A percentile compares a stretch with the other conserved stretches of the same genome.
Evolutionary conservation across 2,888 invertebrate species (phyloP).

Genomic region (Sesia apiformis): DNA sequence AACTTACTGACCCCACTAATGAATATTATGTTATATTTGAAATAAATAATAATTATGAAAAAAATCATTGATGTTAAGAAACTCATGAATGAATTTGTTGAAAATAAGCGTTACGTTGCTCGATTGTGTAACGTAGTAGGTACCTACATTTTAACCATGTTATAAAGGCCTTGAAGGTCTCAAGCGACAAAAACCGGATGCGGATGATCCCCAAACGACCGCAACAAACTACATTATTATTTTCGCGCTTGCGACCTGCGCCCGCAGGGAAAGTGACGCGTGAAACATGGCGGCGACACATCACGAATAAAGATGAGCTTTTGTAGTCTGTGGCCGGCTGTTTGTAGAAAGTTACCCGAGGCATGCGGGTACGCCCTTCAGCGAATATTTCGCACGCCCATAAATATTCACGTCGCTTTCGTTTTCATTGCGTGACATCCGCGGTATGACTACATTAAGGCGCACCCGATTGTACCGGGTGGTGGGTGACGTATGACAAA

Average conservation of each 20-base stretch:
- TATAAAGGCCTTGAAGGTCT: constrained; percentile 34
- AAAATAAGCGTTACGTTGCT: too few relatives aligned
- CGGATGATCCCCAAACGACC: constrained; percentile 34
- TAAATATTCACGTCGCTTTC: constrained; percentile 68
- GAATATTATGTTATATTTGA: too few relatives aligned
- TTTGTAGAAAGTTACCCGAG: constrained; percentile 63
- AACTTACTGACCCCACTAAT: too few relatives aligned
- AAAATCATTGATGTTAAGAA: too few relatives aligned
- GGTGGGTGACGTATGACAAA: constrained; percentile 42
- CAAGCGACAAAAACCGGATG: constrained; percentile 34
- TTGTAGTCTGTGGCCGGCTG: constrained; percentile 37
- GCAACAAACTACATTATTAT: constrained; percentile 43
- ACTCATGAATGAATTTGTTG: too few relatives aligned
- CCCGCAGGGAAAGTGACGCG: constrained; percentile 52
- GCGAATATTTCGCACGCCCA: constrained; percentile 66
- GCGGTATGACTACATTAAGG: constrained; percentile 25
- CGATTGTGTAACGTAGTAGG: not conserved
- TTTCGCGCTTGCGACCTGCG: constrained; percentile 11
- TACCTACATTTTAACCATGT: not conserved
- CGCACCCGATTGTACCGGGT: constrained; percentile 16
- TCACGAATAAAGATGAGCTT: constrained; percentile 68
- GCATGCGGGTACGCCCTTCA: constrained; percentile 70
- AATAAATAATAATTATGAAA: too few relatives aligned
- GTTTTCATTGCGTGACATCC: constrained; percentile 61
- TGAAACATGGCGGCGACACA: constrained; percentile 38